Base-by-base conservation (phyloP, 2,113 vertebrate species). In the Pan paniscus region DNA sequence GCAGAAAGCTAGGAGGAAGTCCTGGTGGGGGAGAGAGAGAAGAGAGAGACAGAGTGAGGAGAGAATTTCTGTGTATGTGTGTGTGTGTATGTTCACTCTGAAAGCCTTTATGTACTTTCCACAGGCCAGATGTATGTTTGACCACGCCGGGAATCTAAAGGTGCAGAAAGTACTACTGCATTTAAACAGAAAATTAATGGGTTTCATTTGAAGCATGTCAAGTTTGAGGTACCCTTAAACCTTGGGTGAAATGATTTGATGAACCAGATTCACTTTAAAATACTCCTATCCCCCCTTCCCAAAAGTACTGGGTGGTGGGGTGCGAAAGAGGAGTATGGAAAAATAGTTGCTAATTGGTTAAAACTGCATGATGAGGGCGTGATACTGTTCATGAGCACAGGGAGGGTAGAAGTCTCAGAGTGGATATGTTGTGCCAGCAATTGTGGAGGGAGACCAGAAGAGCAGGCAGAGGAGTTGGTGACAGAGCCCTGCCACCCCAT, bases 381-480 rank as follows among this genome's bases (percentile, higher is more conserved):
- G 32, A n/a, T n/a, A 22, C 72, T 68, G 38, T 64, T 14, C 27
- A 6, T 61, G 59, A 82, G 25, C 13, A 7, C 13, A 0, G 18
- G 40, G 12, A 2, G 57, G 76, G 38, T 14, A 27, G 50, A 78
- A 12, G 27, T 43, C 46, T 50, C 6, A 5, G 79, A 40, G 8
- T 64, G 35, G 40, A 8, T 20, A 6, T 6, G 8, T 6, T 27
- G 57, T 75, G 22, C 18, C 22, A 25, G 48, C 46, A 43, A 27
- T 0, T 0, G 1, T 4, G 61, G 75, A 83, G 27, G 43, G 67
- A 30, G 46, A 6, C 4, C n/a, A 23, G 16, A 32, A 14, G 46
- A 32, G 52, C 16, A 12, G 6, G 11, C 27, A 8, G n/a, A 35
- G 68, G 40, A 13, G 35, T 11, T 10, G 16, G 57, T 23, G 48